Conservation (phyloP, 1,140 invertebrate genomes). For the Trissolcus basalis region DNA sequence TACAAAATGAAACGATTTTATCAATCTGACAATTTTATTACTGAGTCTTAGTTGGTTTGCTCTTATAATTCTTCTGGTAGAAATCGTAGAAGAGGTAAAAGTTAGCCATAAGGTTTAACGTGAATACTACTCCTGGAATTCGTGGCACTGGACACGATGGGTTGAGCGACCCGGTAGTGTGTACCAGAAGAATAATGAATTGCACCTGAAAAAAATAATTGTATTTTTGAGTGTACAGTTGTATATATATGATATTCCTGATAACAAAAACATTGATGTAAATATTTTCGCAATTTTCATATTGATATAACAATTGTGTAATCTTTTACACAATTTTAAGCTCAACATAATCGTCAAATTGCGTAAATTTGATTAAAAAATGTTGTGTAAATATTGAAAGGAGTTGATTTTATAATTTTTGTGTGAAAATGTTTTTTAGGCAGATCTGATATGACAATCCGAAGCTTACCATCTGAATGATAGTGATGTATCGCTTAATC, state of each 20-base stretch:
- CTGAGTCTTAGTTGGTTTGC: conserved; percentile 25
- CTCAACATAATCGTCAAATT: too few species aligned
- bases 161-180: conserved; percentile 65
- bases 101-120: conserved; percentile 55
- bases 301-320: too few species aligned
- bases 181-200: conserved; percentile 85
- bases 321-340: too few species aligned
- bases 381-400: too few species aligned
- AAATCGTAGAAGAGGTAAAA: conserved; percentile 63
- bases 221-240: too few species aligned
- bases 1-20: too few species aligned
- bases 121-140: conserved; percentile 29
- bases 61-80: conserved; percentile 60
- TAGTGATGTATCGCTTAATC: conserved; percentile 66
- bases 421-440: too few species aligned
- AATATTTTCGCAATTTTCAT: conserved; percentile 4
- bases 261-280: conserved; percentile 3
- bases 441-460: background rate
- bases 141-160: conserved; percentile 39
- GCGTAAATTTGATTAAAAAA: too few species aligned
- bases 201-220: conserved; percentile 74
- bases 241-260: too few species aligned
- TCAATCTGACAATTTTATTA: too few species aligned
- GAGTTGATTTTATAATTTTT: too few species aligned
- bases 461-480: conserved; percentile 68